Conservation (phyloP, 2,888 invertebrate genomes). For the Elaeidobius kamerunicus region DNA sequence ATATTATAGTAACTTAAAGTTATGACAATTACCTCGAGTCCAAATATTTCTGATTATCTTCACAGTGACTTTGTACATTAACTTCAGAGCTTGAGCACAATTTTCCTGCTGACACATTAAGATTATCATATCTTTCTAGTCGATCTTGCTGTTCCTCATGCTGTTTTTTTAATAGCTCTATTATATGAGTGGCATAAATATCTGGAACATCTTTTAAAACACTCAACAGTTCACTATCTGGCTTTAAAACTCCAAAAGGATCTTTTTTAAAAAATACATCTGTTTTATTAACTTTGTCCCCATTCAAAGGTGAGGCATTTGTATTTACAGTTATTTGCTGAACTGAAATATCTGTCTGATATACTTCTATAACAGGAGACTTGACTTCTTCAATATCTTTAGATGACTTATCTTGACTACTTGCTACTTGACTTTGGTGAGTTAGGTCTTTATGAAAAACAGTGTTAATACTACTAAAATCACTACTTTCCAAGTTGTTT, state of each 20-base stretch:
- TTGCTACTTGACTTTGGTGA: constrained; percentile 4
- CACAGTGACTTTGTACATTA: too few species aligned
- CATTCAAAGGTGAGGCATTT: constrained; percentile 10
- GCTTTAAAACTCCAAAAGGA: constrained; percentile 30
- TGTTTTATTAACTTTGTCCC: constrained; percentile 16
- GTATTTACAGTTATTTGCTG: constrained; percentile 40
- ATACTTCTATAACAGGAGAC: constrained; percentile 37
- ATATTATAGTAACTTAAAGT: too few species aligned
- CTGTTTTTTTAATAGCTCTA: constrained; percentile 41
- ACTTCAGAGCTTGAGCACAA: too few species aligned
- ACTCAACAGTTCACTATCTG: constrained; percentile 34
- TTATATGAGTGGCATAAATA: constrained; percentile 41
- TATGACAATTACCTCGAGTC: too few species aligned
- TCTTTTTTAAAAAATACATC: constrained; percentile 27
- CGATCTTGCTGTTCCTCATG: constrained; percentile 34
- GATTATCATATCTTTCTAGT: constrained; percentile 26
- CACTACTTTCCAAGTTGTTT: constrained; percentile 33
- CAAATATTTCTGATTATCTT: too few species aligned
- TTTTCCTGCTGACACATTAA: constrained; percentile 4
- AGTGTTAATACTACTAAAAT: constrained; percentile 34
- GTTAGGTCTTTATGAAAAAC: constrained; percentile 25
- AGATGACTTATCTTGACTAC: constrained; percentile 14
- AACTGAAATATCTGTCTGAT: constrained; percentile 42
- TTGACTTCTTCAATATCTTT: constrained; percentile 22
- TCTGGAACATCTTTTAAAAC: constrained; percentile 40